A percentile compares a stretch with the other conserved stretches of the same genome.
These are phyloP conservation scores for Acanthisitta chloris DNA, from an alignment of 2,113 vertebrate species.

Conservation along the genomic window DNA sequence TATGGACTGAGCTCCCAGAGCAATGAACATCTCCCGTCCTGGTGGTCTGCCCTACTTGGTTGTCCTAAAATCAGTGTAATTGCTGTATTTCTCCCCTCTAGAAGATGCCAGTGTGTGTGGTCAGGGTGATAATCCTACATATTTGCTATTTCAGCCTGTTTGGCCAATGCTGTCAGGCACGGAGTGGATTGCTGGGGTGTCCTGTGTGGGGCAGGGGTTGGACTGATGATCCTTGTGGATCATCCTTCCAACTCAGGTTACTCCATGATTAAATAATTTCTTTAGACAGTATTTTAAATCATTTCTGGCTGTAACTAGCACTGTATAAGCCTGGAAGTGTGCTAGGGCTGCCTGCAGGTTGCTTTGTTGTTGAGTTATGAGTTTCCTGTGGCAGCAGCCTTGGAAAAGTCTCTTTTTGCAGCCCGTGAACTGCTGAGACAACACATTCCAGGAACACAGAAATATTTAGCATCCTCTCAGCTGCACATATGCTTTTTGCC, in stretches of 20 bases:
- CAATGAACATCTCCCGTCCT: rapidly evolving
- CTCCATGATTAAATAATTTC: not conserved
- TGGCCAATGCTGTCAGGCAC: not conserved
- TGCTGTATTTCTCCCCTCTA: not conserved
- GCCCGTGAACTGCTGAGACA: not conserved
- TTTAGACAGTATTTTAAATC: not conserved
- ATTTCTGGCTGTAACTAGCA: not conserved
- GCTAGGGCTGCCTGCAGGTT: not conserved
- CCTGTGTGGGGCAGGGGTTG: not conserved
- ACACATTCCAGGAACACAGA: not conserved
- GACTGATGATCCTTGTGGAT: not conserved
- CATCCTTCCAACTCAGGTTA: not conserved
- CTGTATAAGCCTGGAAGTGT: not conserved
- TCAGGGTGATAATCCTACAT: not conserved
- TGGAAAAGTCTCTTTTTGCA: not conserved
- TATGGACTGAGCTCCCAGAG: not conserved
- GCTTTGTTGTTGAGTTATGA: not conserved
- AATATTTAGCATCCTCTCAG: conserved; percentile 4
- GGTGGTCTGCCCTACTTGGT: not conserved
- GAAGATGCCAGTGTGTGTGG: rapidly evolving
- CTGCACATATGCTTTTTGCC: conserved; percentile 37
- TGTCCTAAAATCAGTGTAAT: not conserved
- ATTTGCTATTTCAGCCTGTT: not conserved
- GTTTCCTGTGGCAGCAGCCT: not conserved
- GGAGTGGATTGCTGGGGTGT: not conserved